Evolutionary conservation across 1,140 invertebrate species (phyloP), one percentile per base, ranked within the genome.

Genomic region (Leptopilina boulardi): DNA sequence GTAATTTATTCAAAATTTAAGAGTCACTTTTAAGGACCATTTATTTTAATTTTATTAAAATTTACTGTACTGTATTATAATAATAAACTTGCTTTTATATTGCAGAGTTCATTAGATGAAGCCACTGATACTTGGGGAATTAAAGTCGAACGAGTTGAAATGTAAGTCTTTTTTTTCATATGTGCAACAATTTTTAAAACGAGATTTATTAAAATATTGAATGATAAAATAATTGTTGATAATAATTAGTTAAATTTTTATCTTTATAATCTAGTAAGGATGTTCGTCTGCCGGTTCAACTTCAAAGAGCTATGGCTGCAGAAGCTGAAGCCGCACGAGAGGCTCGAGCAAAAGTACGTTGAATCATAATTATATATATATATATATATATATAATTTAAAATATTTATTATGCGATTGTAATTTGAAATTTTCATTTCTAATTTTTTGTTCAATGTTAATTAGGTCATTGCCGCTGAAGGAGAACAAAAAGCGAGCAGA

Each of bases 121-220:
- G 97, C 97, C 15, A 99, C 98, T 11, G 97, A 98, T 86, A 95
- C 96, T 23, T 99, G 98, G 98, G 98, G 98, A 19, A 98, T 99
- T 81, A 98, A 98, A 92, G 97, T 99, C 18, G 97, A 99, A 90
- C 92, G 98, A 80, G 97, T 99, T 56, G 98, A 98, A 93, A 97
- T 99, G 96, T 98, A 92, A 95, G 95, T 93, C 34, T 38, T 38
- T n/a, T n/a, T n/a, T n/a, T n/a, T n/a, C n/a, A n/a, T n/a, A n/a
- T n/a, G n/a, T n/a, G n/a, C n/a, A n/a, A n/a, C n/a, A n/a, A n/a
- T n/a, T n/a, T n/a, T n/a, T n/a, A n/a, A 86, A n/a, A 59, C 4
- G 1, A 47, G 11, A 3, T 38, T 4, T 6, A 38, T 38, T 38
- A 4, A 38, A 38, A 38, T 38, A 38, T 38, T 30, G 26, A 3